Evolutionary conservation across 1,140 invertebrate species (phyloP).

Genomic region (Bombus confusus): DNA sequence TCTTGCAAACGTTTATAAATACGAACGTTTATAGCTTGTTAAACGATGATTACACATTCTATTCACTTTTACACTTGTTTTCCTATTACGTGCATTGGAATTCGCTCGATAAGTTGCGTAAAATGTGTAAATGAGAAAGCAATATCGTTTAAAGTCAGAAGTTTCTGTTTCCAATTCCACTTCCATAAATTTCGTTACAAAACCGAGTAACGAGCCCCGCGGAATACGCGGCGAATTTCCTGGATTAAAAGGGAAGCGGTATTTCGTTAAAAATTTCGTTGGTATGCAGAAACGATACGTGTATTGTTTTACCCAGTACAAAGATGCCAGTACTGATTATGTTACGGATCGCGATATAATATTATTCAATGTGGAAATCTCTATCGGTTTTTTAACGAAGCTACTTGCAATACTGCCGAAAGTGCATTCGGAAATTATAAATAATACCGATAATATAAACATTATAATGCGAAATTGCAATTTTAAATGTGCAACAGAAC

Average conservation of each 20-base stretch:
- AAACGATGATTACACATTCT: not conserved
- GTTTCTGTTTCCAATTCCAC: slow-evolving; percentile 12
- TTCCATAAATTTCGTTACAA: slow-evolving; percentile 24
- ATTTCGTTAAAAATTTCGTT: slow-evolving; percentile 11
- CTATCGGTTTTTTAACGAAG: not conserved
- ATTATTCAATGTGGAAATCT: not conserved
- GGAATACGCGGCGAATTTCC: not conserved
- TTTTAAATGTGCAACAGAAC: not conserved
- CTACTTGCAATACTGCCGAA: not conserved
- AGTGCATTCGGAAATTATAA: not conserved
- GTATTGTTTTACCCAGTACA: not conserved
- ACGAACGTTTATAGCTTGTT: not conserved
- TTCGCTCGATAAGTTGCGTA: slow-evolving; percentile 1
- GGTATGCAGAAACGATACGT: not conserved
- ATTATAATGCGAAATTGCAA: not conserved
- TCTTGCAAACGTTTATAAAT: not conserved
- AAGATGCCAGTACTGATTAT: not conserved
- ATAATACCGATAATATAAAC: not conserved
- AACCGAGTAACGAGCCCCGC: not conserved
- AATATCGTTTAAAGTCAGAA: slow-evolving; percentile 22
- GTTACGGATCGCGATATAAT: not conserved
- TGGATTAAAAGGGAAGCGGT: not conserved
- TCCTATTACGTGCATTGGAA: not conserved
- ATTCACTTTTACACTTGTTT: not conserved
- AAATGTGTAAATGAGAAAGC: slow-evolving; percentile 17